These are phyloP conservation scores for Acrocephalus arundinaceus DNA, from an alignment of 2,113 vertebrate species.

Conservation along the genomic window DNA sequence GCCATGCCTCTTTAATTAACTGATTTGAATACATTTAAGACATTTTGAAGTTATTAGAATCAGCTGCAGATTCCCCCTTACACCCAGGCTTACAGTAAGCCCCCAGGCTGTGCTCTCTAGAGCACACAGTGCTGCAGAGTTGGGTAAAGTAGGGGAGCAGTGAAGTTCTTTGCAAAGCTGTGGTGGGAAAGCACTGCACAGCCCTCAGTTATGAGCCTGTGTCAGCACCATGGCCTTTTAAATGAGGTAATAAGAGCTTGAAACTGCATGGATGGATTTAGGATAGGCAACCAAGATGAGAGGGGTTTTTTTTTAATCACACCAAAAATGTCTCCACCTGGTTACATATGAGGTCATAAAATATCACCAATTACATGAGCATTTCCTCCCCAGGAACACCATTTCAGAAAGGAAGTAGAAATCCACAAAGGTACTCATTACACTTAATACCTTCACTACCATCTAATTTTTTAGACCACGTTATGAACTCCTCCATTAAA, in stretches of 20 bases:
- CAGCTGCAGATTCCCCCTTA: background rate
- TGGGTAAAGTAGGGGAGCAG: background rate
- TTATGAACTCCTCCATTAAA: conserved; percentile 49
- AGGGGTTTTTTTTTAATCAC: background rate
- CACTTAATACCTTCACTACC: conserved; percentile 55
- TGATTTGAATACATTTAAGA: background rate
- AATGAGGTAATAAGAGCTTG: background rate
- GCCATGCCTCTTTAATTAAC: background rate
- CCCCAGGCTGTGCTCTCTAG: background rate
- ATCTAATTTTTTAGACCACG: conserved; percentile 47
- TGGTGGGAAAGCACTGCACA: background rate
- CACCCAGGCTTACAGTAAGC: background rate
- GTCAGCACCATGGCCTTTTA: background rate
- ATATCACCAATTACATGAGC: conserved; percentile 39
- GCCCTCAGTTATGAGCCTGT: background rate
- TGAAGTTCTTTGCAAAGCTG: background rate
- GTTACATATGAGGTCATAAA: conserved; percentile 41
- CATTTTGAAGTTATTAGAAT: background rate
- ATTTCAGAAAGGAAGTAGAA: conserved; percentile 53
- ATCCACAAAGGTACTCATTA: conserved; percentile 60
- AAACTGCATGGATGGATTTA: background rate
- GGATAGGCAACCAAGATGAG: conserved; percentile 4
- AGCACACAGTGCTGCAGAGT: background rate
- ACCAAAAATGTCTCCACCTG: conserved; percentile 29
- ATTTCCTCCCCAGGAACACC: conserved; percentile 37